phyloP scores from a whole-genome alignment of 2,797 vertebrate genomes.

The Pterois miles region DNA sequence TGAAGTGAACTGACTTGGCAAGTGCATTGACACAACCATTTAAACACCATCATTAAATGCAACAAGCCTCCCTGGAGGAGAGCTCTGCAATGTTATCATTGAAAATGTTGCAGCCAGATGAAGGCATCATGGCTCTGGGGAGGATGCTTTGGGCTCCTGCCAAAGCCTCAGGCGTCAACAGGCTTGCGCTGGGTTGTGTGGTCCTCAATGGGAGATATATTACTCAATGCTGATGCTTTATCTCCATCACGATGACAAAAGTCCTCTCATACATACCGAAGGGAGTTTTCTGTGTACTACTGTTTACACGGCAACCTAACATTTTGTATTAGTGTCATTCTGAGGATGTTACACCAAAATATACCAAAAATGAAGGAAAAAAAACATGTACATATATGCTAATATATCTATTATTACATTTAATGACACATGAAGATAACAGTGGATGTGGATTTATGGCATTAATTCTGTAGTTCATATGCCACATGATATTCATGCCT shows the following conservation, averaged over 20 bases:
- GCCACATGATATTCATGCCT: neutral
- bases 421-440: neutral
- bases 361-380: neutral
- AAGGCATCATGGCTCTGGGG: slow-evolving; percentile 76
- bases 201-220: slow-evolving; percentile 78
- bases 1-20: slow-evolving; percentile 72
- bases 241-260: slow-evolving; percentile 69
- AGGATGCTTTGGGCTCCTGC: slow-evolving; percentile 75
- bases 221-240: slow-evolving; percentile 70
- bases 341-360: neutral
- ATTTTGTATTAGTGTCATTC: slow-evolving; percentile 9
- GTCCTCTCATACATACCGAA: slow-evolving; percentile 19
- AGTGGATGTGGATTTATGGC: neutral
- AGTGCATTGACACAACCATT: slow-evolving; percentile 76
- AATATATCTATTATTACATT: neutral
- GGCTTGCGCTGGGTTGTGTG: slow-evolving; percentile 77
- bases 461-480: neutral
- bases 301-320: slow-evolving; percentile 43
- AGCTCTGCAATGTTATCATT: slow-evolving; percentile 72
- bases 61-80: slow-evolving; percentile 70
- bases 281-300: slow-evolving; percentile 39
- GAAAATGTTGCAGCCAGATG: slow-evolving; percentile 84
- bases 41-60: slow-evolving; percentile 76
- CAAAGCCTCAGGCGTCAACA: slow-evolving; percentile 85
- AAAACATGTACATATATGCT: neutral